Conservation (phyloP, 2,888 invertebrate species). For the Drosophila anomelani region DNA sequence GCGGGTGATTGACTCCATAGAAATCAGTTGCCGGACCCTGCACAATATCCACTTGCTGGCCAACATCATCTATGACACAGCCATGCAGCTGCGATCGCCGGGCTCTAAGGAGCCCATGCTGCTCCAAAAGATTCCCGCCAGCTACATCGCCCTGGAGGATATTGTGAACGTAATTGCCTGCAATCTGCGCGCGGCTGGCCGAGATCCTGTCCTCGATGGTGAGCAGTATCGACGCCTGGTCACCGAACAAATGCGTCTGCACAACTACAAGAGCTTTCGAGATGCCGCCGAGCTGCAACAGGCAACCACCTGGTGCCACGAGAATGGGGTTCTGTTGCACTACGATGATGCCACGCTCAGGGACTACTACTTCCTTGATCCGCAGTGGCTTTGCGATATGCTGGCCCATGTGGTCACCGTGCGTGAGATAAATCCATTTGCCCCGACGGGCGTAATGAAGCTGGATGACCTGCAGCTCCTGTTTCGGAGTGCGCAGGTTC, state of each 20-base stretch:
- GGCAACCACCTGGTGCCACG: conserved; percentile 98
- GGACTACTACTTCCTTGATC: conserved; percentile 97
- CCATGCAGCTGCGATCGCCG: conserved; percentile 95
- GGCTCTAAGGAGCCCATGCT: conserved; percentile 95
- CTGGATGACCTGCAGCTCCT: conserved; percentile 95
- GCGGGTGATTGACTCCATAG: conserved; percentile 95
- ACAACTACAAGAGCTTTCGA: conserved; percentile 85
- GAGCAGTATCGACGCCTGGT: conserved; percentile 88
- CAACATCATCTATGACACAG: conserved; percentile 96
- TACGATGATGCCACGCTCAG: conserved; percentile 97
- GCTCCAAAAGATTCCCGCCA: conserved; percentile 97
- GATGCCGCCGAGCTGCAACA: conserved; percentile 96
- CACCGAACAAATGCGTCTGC: conserved; percentile 84
- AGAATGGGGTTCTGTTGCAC: conserved; percentile 97
- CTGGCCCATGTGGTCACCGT: conserved; percentile 98
- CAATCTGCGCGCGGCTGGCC: conserved; percentile 88
- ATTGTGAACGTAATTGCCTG: conserved; percentile 93
- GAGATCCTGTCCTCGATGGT: conserved; percentile 93
- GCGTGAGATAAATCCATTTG: conserved; percentile 98
- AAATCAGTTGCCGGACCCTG: conserved; percentile 92
- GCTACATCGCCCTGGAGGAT: conserved; percentile 97
- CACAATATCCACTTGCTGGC: conserved; percentile 96
- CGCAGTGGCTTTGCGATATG: conserved; percentile 99
- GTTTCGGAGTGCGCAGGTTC: conserved; percentile 94
- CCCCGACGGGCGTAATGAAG: conserved; percentile 96